phyloP scores from a whole-genome alignment of 2,113 vertebrate genomes.

The Triplophysa dalaica region DNA sequence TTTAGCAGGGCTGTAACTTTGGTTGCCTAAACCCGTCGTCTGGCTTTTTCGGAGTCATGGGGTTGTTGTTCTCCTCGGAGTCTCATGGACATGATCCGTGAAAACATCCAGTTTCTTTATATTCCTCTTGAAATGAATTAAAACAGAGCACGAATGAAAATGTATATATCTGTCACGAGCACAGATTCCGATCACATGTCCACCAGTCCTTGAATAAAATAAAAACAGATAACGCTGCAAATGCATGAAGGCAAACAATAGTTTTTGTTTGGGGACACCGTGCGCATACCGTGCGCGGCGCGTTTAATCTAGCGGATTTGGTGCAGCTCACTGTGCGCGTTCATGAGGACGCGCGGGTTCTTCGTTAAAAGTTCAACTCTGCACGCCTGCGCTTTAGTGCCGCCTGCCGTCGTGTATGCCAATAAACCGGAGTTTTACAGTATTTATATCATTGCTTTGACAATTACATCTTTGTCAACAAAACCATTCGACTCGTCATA shows the following conservation, averaged over 20 bases:
- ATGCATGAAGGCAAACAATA: not conserved
- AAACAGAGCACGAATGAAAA: not conserved
- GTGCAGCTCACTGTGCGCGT: slow-evolving; percentile 60
- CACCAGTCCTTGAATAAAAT: not conserved
- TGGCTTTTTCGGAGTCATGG: not conserved
- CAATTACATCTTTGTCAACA: too few relatives aligned
- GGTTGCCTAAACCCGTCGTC: not conserved
- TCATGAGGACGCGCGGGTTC: slow-evolving; percentile 39
- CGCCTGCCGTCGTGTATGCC: slow-evolving; percentile 33
- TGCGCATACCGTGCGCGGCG: slow-evolving; percentile 39
- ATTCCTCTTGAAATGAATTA: not conserved
- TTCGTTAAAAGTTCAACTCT: not conserved
- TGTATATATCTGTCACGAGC: not conserved
- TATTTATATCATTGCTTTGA: not conserved
- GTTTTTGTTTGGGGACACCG: slow-evolving; percentile 46
- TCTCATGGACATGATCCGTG: slow-evolving; percentile 2
- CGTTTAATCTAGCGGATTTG: slow-evolving; percentile 65
- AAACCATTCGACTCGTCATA: too few relatives aligned
- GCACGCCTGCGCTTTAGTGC: slow-evolving; percentile 4
- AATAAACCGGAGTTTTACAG: too few relatives aligned
- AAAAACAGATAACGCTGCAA: slow-evolving; percentile 1
- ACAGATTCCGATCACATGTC: not conserved
- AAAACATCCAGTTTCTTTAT: not conserved
- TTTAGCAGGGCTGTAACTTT: not conserved
- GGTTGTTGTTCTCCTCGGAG: slow-evolving; percentile 28